These are phyloP conservation scores for Cantharis flavilabris DNA, from an alignment of 2,888 invertebrate genomes.

Conservation along the genomic window DNA sequence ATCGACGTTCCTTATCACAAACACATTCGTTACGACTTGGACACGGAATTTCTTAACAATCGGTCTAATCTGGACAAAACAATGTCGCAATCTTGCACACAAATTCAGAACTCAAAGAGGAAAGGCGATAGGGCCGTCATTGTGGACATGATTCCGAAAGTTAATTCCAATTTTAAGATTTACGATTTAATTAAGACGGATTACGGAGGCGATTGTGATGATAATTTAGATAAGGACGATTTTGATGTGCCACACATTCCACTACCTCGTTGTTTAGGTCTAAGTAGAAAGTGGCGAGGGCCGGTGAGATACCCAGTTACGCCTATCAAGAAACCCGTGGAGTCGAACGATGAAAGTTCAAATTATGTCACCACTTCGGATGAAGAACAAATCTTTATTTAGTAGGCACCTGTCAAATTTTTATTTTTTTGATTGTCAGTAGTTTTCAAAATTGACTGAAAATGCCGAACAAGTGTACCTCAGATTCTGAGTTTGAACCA, in stretches of 20 bases:
- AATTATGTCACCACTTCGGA: slow-evolving; percentile 60
- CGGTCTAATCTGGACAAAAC: slow-evolving; percentile 22
- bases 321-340: slow-evolving; percentile 58
- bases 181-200: background rate
- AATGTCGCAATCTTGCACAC: slow-evolving; percentile 48
- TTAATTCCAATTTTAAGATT: background rate
- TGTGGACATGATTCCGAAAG: slow-evolving; percentile 51
- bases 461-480: background rate
- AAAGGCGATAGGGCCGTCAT: slow-evolving; percentile 45
- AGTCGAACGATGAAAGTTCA: slow-evolving; percentile 49
- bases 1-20: slow-evolving; percentile 54
- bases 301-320: slow-evolving; percentile 69
- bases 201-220: background rate
- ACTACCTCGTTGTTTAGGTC: slow-evolving; percentile 63
- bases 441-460: background rate
- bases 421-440: background rate
- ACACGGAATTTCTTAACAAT: slow-evolving; percentile 37
- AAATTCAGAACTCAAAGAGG: slow-evolving; percentile 35
- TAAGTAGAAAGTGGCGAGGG: slow-evolving; percentile 65
- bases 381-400: slow-evolving; percentile 70
- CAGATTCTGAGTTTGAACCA: background rate
- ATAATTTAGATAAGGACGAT: background rate
- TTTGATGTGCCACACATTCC: slow-evolving; percentile 51
- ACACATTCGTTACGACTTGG: slow-evolving; percentile 54
- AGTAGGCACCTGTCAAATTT: slow-evolving; percentile 16